Base-by-base conservation (phyloP, 2,113 vertebrate species). In the Lophochroa leadbeateri region DNA sequence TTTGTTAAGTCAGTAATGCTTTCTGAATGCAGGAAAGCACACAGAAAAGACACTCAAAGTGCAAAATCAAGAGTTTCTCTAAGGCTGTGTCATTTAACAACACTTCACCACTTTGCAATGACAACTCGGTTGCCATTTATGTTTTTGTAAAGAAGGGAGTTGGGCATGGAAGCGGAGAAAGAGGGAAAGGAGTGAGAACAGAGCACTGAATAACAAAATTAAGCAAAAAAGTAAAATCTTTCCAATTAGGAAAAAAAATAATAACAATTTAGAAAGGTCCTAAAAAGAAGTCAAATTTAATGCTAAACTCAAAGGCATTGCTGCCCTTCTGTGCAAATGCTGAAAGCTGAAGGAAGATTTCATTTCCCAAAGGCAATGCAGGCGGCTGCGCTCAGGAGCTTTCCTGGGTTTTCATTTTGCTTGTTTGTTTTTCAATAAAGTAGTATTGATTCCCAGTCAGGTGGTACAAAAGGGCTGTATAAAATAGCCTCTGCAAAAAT, bases 371-470 rank as follows among this genome's bases (percentile, higher is more conserved):
- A 33, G 31, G 76, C 52, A 76, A 60, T 9, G 15, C 23, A 44
- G 83, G 57, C 65, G 69, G 46, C n/a, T 52, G 57, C 23, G 35
- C 81, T 46, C 24, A 65, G 37, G 33, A 49, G 28, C 75, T 68
- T 61, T 57, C 92, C 24, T 0, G 4, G 27, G 55, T 72, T 94
- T 87, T 94, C 72, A 78, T 94, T 96, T 75, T 92, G n/a, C 77
- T 91, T 89, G 82, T 75, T 93, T 94, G 89, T 90, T 94, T 91
- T 96, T 69, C 90, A 94, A 61, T 88, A 72, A 41, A 83, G 78
- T 78, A 27, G 23, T 94, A 91, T 83, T 31, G 92, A 97, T 95
- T 93, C 47, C 44, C 55, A 44, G 78, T 82, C 88, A 88, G 79
- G 72, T 78, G 89, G 85, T 90, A 83, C 88, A 86, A 92, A 83